These are phyloP conservation scores for Pygoscelis antarcticus DNA, from an alignment of 2,113 vertebrate genomes.

Conservation along the genomic window DNA sequence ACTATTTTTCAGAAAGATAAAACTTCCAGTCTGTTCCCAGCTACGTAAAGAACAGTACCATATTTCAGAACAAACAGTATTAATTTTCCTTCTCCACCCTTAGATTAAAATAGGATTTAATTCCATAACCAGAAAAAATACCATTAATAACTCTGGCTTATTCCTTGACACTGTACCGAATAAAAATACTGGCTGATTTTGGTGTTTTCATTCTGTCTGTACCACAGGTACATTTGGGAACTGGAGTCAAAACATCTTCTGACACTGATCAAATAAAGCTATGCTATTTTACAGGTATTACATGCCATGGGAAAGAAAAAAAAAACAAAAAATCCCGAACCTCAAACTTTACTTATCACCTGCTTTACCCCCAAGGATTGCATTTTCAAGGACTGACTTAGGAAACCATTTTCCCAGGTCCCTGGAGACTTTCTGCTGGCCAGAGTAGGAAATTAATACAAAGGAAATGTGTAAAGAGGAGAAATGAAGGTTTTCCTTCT, in stretches of 20 bases:
- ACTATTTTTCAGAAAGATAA: slow-evolving; percentile 25
- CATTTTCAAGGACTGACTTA: background rate
- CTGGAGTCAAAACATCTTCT: background rate
- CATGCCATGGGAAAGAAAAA: background rate
- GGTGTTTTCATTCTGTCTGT: background rate
- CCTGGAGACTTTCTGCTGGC: background rate
- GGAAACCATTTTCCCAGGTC: background rate
- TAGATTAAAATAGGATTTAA: slow-evolving; percentile 37
- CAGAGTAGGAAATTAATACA: background rate
- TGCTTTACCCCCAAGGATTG: background rate
- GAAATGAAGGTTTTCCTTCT: background rate
- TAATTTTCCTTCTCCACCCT: background rate
- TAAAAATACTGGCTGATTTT: background rate
- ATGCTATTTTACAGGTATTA: background rate
- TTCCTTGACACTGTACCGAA: background rate
- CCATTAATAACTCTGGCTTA: background rate
- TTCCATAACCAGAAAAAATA: background rate
- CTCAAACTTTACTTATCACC: background rate
- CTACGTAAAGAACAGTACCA: background rate
- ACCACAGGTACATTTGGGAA: background rate
- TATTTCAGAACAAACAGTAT: slow-evolving; percentile 26
- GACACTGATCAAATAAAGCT: background rate
- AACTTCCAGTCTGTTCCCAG: slow-evolving; percentile 25
- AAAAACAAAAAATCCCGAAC: background rate
- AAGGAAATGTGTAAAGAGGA: background rate